phyloP scores from a whole-genome alignment of 2,113 vertebrate genomes.

The Lophura nycthemera region DNA sequence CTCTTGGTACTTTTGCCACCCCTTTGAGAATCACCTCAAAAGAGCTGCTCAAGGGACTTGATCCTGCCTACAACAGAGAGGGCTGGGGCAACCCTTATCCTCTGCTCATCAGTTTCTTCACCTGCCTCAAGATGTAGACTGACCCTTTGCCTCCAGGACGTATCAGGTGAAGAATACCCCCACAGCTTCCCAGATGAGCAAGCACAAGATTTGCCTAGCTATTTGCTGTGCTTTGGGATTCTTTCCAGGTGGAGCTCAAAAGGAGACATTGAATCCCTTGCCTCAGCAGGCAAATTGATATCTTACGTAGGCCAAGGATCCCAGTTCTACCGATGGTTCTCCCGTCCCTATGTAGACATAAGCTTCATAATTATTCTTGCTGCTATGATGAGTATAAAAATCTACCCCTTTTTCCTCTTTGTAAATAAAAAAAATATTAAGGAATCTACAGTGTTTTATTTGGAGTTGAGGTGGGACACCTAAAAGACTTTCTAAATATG shows the following conservation, averaged over 20 bases:
- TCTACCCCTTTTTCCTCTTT: background rate
- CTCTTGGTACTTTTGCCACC: background rate
- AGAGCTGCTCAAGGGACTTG: background rate
- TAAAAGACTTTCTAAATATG: background rate
- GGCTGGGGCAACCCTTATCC: background rate
- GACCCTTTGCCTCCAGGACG: background rate
- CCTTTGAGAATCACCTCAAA: background rate
- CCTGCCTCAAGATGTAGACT: background rate
- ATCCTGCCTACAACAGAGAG: background rate
- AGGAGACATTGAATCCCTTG: background rate
- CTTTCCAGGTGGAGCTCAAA: background rate
- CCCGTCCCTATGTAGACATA: background rate
- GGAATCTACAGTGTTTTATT: background rate
- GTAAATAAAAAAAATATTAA: conserved; percentile 35
- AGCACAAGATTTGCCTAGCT: background rate
- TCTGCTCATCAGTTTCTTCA: background rate
- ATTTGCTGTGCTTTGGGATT: background rate
- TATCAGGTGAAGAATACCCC: background rate
- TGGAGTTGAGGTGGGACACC: background rate
- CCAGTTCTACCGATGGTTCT: background rate
- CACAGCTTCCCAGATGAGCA: background rate
- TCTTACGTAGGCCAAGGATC: background rate
- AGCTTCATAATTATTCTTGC: conserved; percentile 21
- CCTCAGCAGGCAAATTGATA: background rate
- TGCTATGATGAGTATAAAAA: background rate